Conservation (phyloP, 1,140 invertebrate genomes). For the Anagrus nilaparvatae region DNA sequence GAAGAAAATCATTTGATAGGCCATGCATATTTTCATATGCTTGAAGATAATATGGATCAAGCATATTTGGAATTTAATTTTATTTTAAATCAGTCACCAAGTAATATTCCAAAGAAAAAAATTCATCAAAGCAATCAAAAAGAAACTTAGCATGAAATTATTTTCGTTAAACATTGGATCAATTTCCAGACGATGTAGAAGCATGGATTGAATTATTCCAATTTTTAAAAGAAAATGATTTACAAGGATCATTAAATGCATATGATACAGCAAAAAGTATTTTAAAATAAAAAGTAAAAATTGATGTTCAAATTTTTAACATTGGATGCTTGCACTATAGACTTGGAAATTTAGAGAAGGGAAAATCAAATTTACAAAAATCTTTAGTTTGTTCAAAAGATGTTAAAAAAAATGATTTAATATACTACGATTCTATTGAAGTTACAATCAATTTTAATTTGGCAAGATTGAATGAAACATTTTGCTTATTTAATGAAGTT, state of each 20-base stretch:
- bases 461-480: constrained; percentile 83
- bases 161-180: constrained; percentile 87
- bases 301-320: constrained; percentile 95
- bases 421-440: constrained; percentile 92
- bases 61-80: constrained; percentile 99
- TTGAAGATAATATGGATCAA: constrained; percentile 98
- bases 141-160: constrained; percentile 85
- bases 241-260: constrained; percentile 76
- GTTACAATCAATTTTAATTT: constrained; percentile 96
- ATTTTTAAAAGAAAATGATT: constrained; percentile 90
- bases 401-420: constrained; percentile 75
- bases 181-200: constrained; percentile 96
- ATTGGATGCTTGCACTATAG: constrained; percentile 93
- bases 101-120: constrained; percentile 97
- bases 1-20: constrained; percentile 98
- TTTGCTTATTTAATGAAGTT: constrained; percentile 86
- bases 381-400: constrained; percentile 70
- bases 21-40: constrained; percentile 91
- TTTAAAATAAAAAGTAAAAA: constrained; percentile 83
- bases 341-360: constrained; percentile 70
- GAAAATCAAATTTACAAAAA: constrained; percentile 76
- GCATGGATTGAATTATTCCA: constrained; percentile 98
- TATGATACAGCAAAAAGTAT: constrained; percentile 91
- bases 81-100: constrained; percentile 88
- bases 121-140: constrained; percentile 88